Evolutionary conservation across 1,140 invertebrate species (phyloP).

Genomic region (Drosophila parabipectinata): DNA sequence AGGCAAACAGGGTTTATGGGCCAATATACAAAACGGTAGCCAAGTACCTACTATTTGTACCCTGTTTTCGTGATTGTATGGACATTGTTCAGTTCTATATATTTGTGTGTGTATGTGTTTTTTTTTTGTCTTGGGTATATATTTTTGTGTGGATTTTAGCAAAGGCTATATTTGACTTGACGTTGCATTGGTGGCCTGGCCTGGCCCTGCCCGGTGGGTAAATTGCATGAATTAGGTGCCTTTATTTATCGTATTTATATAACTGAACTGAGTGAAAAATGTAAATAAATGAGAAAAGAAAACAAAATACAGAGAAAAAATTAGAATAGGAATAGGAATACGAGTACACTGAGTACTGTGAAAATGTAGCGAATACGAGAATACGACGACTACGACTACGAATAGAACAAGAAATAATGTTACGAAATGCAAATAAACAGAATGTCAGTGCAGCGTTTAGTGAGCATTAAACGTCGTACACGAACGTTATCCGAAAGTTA

Average conservation of each 20-base stretch:
- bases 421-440: conserved; percentile 59
- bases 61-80: background rate
- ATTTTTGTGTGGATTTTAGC: background rate
- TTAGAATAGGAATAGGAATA: background rate
- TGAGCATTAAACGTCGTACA: conserved; percentile 33
- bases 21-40: conserved; percentile 40
- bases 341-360: no score
- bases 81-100: conserved; percentile 19
- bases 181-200: background rate
- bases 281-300: conserved; percentile 15
- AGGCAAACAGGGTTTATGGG: conserved; percentile 23
- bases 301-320: conserved; percentile 3
- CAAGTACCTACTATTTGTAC: conserved; percentile 8
- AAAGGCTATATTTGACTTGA: conserved; percentile 18
- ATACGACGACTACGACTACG: background rate
- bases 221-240: conserved; percentile 63
- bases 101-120: background rate
- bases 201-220: conserved; percentile 32
- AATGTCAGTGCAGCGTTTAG: conserved; percentile 27
- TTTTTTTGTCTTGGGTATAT: background rate
- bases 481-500: conserved; percentile 21
- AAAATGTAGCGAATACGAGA: no score
- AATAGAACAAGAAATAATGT: conserved; percentile 23
- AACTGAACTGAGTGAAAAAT: conserved; percentile 31
- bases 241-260: conserved; percentile 59